phyloP scores from a whole-genome alignment of 2,888 invertebrate species.

The Clistopyga incitator region DNA sequence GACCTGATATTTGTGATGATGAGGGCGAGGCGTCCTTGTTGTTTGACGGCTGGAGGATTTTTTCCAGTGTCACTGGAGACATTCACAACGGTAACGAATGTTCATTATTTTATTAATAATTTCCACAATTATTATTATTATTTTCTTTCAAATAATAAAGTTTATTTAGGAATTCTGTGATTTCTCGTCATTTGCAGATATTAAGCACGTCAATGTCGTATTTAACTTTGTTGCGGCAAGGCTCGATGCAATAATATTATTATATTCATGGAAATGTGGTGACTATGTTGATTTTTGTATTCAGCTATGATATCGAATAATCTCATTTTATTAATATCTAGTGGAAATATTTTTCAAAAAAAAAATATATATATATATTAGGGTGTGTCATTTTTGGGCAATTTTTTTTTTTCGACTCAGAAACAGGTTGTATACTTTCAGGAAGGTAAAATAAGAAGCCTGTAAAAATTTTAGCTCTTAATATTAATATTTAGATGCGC shows the following conservation, averaged over 20 bases:
- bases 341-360: neutral
- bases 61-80: slow-evolving; percentile 68
- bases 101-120: too few species aligned
- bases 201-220: slow-evolving; percentile 69
- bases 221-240: slow-evolving; percentile 62
- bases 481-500: too few species aligned
- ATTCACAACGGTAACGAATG: slow-evolving; percentile 59
- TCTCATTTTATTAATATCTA: neutral
- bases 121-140: neutral
- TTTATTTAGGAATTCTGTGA: neutral
- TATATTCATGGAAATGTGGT: neutral
- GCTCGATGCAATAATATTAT: neutral
- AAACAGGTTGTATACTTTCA: too few species aligned
- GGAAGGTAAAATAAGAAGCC: too few species aligned
- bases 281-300: neutral
- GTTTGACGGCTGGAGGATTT: slow-evolving; percentile 75
- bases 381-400: too few species aligned
- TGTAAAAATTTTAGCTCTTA: too few species aligned
- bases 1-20: slow-evolving; percentile 70
- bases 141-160: neutral
- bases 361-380: too few species aligned
- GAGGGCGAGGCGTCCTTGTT: slow-evolving; percentile 71
- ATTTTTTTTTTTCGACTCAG: too few species aligned
- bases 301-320: neutral
- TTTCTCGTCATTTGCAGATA: slow-evolving; percentile 52